Conservation (phyloP, 2,113 vertebrate genomes). For the Anguilla rostrata region DNA sequence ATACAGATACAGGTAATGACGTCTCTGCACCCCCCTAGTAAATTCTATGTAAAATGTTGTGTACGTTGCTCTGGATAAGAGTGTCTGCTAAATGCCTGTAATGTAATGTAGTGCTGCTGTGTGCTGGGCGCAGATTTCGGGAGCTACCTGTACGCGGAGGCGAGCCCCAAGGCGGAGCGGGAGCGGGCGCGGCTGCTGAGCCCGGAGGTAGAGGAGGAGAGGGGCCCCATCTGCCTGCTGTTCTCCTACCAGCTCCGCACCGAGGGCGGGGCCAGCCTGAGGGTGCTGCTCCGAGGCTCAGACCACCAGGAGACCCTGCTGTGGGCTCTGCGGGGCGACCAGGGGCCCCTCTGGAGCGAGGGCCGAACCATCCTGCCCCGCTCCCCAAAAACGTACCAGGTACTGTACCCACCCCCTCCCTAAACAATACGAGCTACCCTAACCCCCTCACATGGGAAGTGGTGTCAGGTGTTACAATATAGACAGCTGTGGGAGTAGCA, state of each 20-base stretch:
- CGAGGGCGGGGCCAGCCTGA: slow-evolving; percentile 78
- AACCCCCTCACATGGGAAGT: no score
- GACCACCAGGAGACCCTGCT: slow-evolving; percentile 81
- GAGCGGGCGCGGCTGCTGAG: slow-evolving; percentile 84
- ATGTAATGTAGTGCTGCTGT: neutral
- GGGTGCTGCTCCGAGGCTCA: slow-evolving; percentile 76
- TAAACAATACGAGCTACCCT: no score
- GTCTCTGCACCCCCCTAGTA: no score
- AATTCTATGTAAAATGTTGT: no score
- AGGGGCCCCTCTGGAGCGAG: slow-evolving; percentile 86
- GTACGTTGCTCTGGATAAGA: no score
- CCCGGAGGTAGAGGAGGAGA: slow-evolving; percentile 76
- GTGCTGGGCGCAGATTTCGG: slow-evolving; percentile 66
- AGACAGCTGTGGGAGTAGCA: neutral
- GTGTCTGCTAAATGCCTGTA: no score
- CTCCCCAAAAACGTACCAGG: slow-evolving; percentile 86
- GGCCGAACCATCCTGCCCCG: slow-evolving; percentile 87
- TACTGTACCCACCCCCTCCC: slow-evolving; percentile 43
- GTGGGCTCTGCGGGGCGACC: slow-evolving; percentile 85
- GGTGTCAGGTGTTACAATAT: no score
- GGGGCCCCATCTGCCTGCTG: slow-evolving; percentile 84
- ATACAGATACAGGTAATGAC: no score
- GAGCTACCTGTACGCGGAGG: slow-evolving; percentile 82
- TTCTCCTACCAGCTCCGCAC: slow-evolving; percentile 88
- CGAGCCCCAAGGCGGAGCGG: slow-evolving; percentile 73